Base-by-base conservation (phyloP, 2,797 vertebrate species). In the Moxostoma hubbsi region DNA sequence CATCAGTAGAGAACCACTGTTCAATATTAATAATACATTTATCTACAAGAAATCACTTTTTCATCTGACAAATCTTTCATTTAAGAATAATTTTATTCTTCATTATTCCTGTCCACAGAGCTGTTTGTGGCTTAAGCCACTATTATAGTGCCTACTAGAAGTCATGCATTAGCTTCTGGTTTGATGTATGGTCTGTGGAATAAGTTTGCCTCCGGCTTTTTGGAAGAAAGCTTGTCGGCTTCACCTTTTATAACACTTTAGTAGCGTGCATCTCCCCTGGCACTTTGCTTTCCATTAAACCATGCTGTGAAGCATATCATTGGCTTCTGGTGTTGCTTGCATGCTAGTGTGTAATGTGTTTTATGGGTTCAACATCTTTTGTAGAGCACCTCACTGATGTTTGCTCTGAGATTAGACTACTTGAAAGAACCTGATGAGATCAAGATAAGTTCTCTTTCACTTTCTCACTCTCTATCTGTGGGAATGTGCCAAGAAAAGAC, bases 201-300 rank as follows among this genome's bases (percentile, higher is more conserved):
- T 50, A 75, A 65, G 36, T 57, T n/a, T 57, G 50, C 50, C 70
- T 78, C 50, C 71, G 79, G 16, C 58, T 10, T 77, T 83, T 81
- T 82, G 77, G 82, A 61, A 72, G 65, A 75, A 70, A 66, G 58
- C 74, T 67, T 75, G 67, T 77, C 58, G 7, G 65, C 36, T 64
- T 62, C 68, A 24, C 71, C 36, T 36, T 36, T 36, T 36, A 36
- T 36, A 36, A 36, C 36, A 36, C 18, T 80, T 76, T 55, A 65
- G 63, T 70, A 53, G 46, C 50, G 15, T 73, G 57, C 80, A 64
- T 64, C 79, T 79, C 70, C 24, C 72, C 62, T 50, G 43, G 76
- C 47, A 64, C 64, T 55, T 77, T 6, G 50, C 65, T 53, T 83
- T 85, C 82, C 69, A 83, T 82, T 83, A 83, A 83, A 85, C 63